phyloP scores from a whole-genome alignment of 2,888 invertebrate genomes.

The Sarcophaga rosellei region DNA sequence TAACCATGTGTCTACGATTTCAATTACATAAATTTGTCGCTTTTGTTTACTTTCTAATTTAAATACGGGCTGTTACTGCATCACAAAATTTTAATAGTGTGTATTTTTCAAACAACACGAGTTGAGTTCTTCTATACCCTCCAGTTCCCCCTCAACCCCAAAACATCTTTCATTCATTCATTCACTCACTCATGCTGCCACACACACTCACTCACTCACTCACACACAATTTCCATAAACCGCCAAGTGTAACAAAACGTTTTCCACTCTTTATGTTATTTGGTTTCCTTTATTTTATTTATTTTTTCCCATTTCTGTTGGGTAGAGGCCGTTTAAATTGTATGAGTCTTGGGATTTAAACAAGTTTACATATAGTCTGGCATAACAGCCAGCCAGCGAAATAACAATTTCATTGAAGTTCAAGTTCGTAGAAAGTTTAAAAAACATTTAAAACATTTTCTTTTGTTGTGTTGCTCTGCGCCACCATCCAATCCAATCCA shows the following conservation, averaged over 20 bases:
- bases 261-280: not conserved
- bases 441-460: conserved; percentile 53
- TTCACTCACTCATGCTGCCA: not conserved
- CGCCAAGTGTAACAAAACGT: conserved; percentile 27
- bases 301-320: not conserved
- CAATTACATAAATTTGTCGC: conserved; percentile 72
- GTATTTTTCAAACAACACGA: conserved; percentile 60
- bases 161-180: not conserved
- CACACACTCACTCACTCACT: not conserved
- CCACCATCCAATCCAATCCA: conserved; percentile 49
- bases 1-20: conserved; percentile 69
- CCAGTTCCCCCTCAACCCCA: not conserved
- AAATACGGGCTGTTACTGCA: conserved; percentile 69
- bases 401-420: conserved; percentile 55
- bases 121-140: not conserved
- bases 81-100: conserved; percentile 67
- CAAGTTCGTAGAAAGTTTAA: conserved; percentile 66
- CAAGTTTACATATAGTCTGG: conserved; percentile 48
- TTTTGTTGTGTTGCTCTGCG: conserved; percentile 43
- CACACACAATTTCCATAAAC: conserved; percentile 30
- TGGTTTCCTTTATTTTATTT: not conserved
- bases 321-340: conserved; percentile 44
- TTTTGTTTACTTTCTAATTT: conserved; percentile 70
- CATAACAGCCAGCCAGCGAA: conserved; percentile 26
- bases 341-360: conserved; percentile 49